These are phyloP conservation scores for Chunga burmeisteri DNA, from an alignment of 2,113 vertebrate species.

Conservation along the genomic window DNA sequence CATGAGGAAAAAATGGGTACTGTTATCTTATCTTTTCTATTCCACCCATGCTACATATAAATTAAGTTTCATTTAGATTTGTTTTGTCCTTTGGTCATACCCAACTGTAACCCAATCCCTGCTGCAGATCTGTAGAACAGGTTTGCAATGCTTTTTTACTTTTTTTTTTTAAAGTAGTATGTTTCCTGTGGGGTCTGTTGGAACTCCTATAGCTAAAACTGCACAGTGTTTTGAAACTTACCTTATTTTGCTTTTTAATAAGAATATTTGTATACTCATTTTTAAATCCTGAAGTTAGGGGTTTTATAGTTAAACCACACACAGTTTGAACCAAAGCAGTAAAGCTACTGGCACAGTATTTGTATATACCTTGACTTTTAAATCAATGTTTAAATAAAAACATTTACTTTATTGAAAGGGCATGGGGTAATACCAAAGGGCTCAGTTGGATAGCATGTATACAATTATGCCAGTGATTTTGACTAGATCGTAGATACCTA, in stretches of 20 bases:
- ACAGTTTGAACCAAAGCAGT: background rate
- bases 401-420: background rate
- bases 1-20: background rate
- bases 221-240: background rate
- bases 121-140: background rate
- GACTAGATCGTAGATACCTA: background rate
- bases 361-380: background rate
- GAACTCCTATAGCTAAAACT: background rate
- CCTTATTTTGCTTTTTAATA: background rate
- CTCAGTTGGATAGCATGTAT: background rate
- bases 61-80: constrained; percentile 38
- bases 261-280: background rate
- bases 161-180: background rate
- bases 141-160: background rate
- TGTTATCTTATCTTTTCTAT: constrained; percentile 23
- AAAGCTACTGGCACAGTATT: background rate
- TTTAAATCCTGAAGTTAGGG: background rate
- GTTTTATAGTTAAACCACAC: background rate
- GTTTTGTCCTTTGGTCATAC: background rate
- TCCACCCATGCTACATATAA: background rate
- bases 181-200: background rate
- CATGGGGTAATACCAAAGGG: background rate
- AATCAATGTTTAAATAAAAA: background rate
- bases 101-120: background rate
- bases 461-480: background rate